A percentile compares a stretch with the other conserved stretches of the same genome.
These are phyloP conservation scores for Mystacornis crossleyi DNA, from an alignment of 2,113 vertebrate genomes.

Conservation along the genomic window DNA sequence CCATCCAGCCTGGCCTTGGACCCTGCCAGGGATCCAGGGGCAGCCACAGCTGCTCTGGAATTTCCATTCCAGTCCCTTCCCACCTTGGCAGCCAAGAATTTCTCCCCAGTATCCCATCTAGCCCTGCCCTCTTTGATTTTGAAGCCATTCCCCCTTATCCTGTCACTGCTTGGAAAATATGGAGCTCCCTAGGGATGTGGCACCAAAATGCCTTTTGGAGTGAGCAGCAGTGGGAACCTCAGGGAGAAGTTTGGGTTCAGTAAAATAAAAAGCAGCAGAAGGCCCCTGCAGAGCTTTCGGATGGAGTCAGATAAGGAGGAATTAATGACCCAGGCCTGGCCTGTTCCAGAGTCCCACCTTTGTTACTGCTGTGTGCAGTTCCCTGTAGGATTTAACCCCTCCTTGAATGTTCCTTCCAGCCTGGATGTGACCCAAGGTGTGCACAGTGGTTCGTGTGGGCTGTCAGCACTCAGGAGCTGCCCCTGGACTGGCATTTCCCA, in stretches of 20 bases:
- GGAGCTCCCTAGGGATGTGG: neutral
- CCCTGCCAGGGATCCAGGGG: neutral
- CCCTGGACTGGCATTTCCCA: neutral
- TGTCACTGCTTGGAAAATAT: rapidly evolving
- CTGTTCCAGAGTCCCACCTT: no score
- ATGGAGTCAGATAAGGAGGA: neutral
- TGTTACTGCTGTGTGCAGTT: no score
- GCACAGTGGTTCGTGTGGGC: neutral
- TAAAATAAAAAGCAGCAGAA: neutral
- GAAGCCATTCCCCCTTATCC: neutral
- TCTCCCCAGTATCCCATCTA: neutral
- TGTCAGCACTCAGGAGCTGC: neutral
- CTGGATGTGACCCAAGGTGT: neutral
- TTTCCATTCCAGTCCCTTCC: neutral
- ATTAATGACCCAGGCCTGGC: neutral
- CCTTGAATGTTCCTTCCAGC: neutral
- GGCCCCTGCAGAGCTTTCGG: neutral
- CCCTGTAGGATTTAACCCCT: neutral
- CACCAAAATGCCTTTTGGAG: neutral
- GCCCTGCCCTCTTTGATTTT: neutral
- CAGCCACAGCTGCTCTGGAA: neutral
- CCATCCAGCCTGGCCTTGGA: neutral
- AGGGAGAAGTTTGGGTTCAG: neutral
- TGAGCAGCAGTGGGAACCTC: neutral
- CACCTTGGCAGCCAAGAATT: neutral